Conservation (phyloP, 2,888 invertebrate genomes). For the Drosophila conformis region DNA sequence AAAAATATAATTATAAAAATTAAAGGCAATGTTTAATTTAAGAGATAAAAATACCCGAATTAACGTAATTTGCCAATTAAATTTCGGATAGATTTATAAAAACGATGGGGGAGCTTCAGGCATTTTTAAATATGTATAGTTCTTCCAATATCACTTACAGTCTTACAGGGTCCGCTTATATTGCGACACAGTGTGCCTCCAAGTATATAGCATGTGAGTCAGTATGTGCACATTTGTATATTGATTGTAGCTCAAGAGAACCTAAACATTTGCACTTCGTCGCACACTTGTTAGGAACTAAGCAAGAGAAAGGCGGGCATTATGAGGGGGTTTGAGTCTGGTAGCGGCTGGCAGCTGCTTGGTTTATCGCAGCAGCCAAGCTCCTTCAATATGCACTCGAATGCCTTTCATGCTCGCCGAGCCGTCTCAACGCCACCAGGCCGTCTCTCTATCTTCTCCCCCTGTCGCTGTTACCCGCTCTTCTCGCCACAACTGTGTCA, state of each 20-base stretch:
- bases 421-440: slow-evolving; percentile 5
- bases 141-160: slow-evolving; percentile 18
- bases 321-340: not conserved
- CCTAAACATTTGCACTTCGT: slow-evolving; percentile 76
- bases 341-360: slow-evolving; percentile 47
- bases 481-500: slow-evolving; percentile 75
- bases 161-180: slow-evolving; percentile 32
- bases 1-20: slow-evolving; percentile 9
- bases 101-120: not conserved
- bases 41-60: slow-evolving; percentile 2
- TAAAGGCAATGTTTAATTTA: not conserved
- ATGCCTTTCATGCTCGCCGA: slow-evolving; percentile 60
- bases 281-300: slow-evolving; percentile 60
- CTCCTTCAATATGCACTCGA: slow-evolving; percentile 63
- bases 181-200: slow-evolving; percentile 13
- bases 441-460: slow-evolving; percentile 2
- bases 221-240: slow-evolving; percentile 25
- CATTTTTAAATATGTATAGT: slow-evolving; percentile 22
- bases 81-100: not conserved
- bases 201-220: not conserved
- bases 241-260: slow-evolving; percentile 55
- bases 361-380: slow-evolving; percentile 74
- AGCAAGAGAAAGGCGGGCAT: slow-evolving; percentile 38
- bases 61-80: not conserved
- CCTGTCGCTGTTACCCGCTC: slow-evolving; percentile 19